These are phyloP conservation scores for Centroberyx gerrardi DNA, from an alignment of 2,797 vertebrate species.

Conservation along the genomic window DNA sequence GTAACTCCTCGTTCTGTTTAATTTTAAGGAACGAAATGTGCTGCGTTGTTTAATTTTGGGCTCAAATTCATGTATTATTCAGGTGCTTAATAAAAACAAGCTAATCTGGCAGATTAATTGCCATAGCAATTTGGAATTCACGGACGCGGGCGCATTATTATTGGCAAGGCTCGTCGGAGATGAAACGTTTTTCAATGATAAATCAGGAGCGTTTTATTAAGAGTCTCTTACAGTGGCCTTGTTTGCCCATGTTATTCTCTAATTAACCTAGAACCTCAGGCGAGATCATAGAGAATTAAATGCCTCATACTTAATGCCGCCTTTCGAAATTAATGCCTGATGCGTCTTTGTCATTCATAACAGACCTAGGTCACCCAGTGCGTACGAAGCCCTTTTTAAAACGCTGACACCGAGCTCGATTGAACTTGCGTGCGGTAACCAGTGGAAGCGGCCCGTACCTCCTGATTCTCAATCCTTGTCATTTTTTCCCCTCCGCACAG, in stretches of 20 bases:
- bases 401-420: constrained; percentile 10
- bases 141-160: constrained; percentile 35
- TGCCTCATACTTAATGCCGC: constrained; percentile 47
- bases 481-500: constrained; percentile 41
- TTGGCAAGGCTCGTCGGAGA: constrained; percentile 29
- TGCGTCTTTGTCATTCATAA: constrained; percentile 42
- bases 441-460: too few relatives aligned
- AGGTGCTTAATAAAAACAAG: constrained; percentile 67
- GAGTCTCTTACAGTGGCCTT: constrained; percentile 55
- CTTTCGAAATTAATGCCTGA: constrained; percentile 46
- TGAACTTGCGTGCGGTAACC: neutral
- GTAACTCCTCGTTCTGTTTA: constrained; percentile 32
- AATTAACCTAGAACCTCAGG: constrained; percentile 69
- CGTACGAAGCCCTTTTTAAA: constrained; percentile 14
- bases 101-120: constrained; percentile 73
- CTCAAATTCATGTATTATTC: constrained; percentile 64
- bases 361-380: constrained; percentile 13
- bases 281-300: constrained; percentile 47
- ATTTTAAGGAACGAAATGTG: constrained; percentile 56
- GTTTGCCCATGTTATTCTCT: constrained; percentile 45
- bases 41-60: constrained; percentile 59
- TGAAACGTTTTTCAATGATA: constrained; percentile 41
- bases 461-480: too few relatives aligned
- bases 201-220: constrained; percentile 59
- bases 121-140: constrained; percentile 63